Evolutionary conservation across 2,888 invertebrate species (phyloP).

Genomic region (Pedicia rivosa): DNA sequence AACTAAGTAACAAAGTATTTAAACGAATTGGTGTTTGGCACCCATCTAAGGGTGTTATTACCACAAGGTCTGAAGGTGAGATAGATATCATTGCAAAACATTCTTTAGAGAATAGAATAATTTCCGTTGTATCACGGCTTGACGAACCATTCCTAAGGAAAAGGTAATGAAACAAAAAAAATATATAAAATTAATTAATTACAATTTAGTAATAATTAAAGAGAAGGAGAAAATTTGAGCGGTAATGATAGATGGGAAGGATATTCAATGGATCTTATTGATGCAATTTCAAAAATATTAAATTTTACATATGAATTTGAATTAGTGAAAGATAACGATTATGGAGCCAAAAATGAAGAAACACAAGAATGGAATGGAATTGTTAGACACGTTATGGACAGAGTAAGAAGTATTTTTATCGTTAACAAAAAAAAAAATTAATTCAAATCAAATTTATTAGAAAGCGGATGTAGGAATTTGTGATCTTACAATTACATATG

Average conservation of each 20-base stretch:
- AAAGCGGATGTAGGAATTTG: slow-evolving; percentile 31
- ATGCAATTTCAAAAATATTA: slow-evolving; percentile 54
- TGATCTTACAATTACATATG: slow-evolving; percentile 89
- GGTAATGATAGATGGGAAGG: slow-evolving; percentile 75
- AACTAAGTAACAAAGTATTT: slow-evolving; percentile 40
- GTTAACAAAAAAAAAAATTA: too few species aligned
- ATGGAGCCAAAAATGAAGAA: slow-evolving; percentile 51
- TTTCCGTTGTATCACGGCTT: slow-evolving; percentile 47
- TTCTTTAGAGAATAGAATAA: slow-evolving; percentile 44
- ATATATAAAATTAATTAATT: neutral
- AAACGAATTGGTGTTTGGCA: slow-evolving; percentile 34
- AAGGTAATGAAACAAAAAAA: slow-evolving; percentile 19
- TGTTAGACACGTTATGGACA: slow-evolving; percentile 56
- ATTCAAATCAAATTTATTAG: slow-evolving; percentile 20
- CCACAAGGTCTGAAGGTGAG: slow-evolving; percentile 41
- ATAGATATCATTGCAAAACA: slow-evolving; percentile 34
- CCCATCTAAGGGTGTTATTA: slow-evolving; percentile 23
- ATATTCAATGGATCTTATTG: slow-evolving; percentile 80
- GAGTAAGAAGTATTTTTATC: slow-evolving; percentile 34
- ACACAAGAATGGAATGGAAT: slow-evolving; percentile 69
- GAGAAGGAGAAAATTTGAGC: slow-evolving; percentile 38
- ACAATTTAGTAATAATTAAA: neutral
- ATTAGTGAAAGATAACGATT: slow-evolving; percentile 50
- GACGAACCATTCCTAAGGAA: slow-evolving; percentile 48
- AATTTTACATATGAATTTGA: slow-evolving; percentile 55